These are phyloP conservation scores for Ichneumoninae sp. DNA, from an alignment of 2,888 invertebrate species.

Conservation along the genomic window DNA sequence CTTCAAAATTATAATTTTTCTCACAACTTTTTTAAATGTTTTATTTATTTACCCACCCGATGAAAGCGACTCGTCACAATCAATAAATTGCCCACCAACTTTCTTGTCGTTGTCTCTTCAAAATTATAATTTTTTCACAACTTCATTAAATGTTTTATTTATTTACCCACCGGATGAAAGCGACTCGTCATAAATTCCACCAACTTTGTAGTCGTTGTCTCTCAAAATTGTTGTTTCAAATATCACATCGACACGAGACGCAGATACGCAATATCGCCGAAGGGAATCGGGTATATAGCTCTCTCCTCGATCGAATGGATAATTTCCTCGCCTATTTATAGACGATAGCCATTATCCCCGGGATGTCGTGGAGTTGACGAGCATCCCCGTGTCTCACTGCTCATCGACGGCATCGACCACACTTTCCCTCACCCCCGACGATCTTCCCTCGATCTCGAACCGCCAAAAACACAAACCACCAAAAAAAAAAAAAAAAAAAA, in stretches of 20 bases:
- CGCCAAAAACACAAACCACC: slow-evolving; percentile 15
- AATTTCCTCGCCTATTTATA: slow-evolving; percentile 45
- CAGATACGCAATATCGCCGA: slow-evolving; percentile 24
- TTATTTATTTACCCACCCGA: not conserved
- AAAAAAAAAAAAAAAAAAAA: slow-evolving; percentile 3
- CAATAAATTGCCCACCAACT: not conserved
- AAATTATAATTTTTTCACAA: not conserved
- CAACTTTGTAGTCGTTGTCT: not conserved
- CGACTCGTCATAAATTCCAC: not conserved
- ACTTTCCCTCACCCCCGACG: not conserved
- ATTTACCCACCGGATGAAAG: not conserved
- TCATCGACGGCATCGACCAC: slow-evolving; percentile 54
- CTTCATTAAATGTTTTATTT: not conserved
- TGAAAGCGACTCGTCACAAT: slow-evolving; percentile 5
- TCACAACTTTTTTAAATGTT: not conserved
- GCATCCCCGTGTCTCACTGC: slow-evolving; percentile 20
- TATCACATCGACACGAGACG: not conserved
- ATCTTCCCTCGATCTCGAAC: slow-evolving; percentile 8
- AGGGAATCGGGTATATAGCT: not conserved
- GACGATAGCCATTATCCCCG: slow-evolving; percentile 44
- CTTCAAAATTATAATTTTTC: not conserved
- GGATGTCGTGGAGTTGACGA: slow-evolving; percentile 47
- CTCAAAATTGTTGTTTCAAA: not conserved
- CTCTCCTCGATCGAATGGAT: slow-evolving; percentile 10
- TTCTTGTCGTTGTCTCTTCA: not conserved